phyloP scores from a whole-genome alignment of 2,113 vertebrate genomes.

The Chaetops frenatus region DNA sequence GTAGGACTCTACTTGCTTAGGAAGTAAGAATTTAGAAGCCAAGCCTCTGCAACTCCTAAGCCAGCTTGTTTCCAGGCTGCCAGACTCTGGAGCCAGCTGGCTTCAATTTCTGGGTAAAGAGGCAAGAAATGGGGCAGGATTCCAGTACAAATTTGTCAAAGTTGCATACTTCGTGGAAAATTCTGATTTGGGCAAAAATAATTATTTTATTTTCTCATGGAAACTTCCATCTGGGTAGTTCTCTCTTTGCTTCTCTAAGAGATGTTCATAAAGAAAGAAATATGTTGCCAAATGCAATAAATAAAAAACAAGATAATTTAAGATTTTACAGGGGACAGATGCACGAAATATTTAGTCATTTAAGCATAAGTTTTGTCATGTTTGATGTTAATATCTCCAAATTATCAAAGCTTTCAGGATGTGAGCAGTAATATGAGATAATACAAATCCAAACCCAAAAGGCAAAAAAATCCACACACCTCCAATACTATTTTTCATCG shows the following conservation, averaged over 20 bases:
- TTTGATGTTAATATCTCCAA: neutral
- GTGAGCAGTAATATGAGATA: neutral
- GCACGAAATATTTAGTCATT: neutral
- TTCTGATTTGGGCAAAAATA: neutral
- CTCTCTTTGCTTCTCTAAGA: neutral
- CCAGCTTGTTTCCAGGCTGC: neutral
- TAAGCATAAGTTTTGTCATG: neutral
- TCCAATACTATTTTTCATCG: neutral
- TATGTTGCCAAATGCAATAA: neutral
- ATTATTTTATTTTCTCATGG: neutral
- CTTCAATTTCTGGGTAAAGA: neutral
- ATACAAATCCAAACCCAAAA: neutral
- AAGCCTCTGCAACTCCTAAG: neutral
- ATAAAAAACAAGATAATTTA: neutral
- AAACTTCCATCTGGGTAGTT: neutral
- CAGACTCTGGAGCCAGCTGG: slow-evolving; percentile 27
- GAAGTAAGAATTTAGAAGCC: neutral
- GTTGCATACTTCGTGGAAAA: neutral
- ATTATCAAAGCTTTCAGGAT: neutral
- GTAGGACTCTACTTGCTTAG: neutral
- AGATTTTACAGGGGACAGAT: neutral
- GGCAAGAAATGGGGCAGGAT: neutral
- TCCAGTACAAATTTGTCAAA: neutral
- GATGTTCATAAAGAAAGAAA: neutral
- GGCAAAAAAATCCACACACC: neutral